These are phyloP conservation scores for Theonella swinhoei DNA, from an alignment of 37 sponge, comb jelly and placozoan genomes.

Conservation along the genomic window DNA sequence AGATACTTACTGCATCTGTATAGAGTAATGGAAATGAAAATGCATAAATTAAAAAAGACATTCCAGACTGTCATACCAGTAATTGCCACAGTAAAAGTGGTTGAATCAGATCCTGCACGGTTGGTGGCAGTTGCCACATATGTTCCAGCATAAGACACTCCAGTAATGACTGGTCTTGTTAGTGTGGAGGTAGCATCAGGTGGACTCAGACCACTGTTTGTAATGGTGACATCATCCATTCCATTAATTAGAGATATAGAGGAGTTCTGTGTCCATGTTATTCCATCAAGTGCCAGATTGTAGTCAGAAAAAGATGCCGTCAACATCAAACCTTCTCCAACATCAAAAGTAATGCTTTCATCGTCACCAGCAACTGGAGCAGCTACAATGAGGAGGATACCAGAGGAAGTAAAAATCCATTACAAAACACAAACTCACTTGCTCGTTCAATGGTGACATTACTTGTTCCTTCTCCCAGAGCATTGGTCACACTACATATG, in stretches of 20 bases:
- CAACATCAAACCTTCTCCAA: conserved; percentile 12
- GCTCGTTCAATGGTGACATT: neutral
- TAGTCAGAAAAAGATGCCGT: conserved; percentile 12
- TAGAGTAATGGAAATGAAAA: no score
- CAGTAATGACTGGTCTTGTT: neutral
- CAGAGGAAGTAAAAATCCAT: no score
- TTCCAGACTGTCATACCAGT: neutral
- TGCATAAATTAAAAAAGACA: no score
- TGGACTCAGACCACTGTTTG: neutral
- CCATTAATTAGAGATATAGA: neutral
- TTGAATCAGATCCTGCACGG: conserved; percentile 7
- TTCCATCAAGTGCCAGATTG: conserved; percentile 20
- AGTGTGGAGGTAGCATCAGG: conserved; percentile 5
- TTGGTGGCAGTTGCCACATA: conserved; percentile 26
- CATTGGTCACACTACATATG: neutral
- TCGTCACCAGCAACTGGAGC: neutral
- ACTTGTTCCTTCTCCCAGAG: neutral
- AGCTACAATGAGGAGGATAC: neutral
- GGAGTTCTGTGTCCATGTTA: conserved; percentile 21
- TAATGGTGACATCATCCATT: conserved; percentile 5
- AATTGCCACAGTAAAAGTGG: conserved; percentile 20
- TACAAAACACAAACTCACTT: no score
- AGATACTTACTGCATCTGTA: no score
- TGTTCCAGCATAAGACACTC: conserved; percentile 17
- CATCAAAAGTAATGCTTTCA: neutral